Evolutionary conservation across 2,888 invertebrate genomes (phyloP).

Genomic region (Blastobasis lacticolella): DNA sequence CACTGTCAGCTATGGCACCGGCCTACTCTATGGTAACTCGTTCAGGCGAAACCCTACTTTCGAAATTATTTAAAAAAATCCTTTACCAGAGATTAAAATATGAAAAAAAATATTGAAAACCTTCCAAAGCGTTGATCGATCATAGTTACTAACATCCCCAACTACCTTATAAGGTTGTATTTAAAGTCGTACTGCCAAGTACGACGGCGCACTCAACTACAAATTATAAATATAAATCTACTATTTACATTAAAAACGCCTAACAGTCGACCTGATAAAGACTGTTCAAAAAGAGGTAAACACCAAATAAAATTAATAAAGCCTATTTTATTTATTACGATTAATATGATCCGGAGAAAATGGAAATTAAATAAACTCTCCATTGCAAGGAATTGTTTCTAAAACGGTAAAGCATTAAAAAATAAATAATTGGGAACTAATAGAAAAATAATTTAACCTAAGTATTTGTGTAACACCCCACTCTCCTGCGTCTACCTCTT

Average conservation of each 20-base stretch:
- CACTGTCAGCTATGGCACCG: slow-evolving; percentile 62
- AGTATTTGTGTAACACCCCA: no score
- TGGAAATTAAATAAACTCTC: not conserved
- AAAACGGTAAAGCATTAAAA: no score
- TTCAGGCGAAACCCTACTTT: slow-evolving; percentile 30
- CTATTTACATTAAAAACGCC: slow-evolving; percentile 53
- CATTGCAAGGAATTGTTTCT: no score
- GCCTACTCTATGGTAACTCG: slow-evolving; percentile 68
- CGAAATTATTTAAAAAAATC: slow-evolving; percentile 15
- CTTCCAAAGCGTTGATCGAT: slow-evolving; percentile 56
- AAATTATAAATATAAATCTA: slow-evolving; percentile 54
- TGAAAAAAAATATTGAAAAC: slow-evolving; percentile 17
- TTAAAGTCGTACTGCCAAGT: no score
- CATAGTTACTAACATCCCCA: slow-evolving; percentile 67
- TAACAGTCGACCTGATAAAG: slow-evolving; percentile 58
- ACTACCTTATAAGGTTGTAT: slow-evolving; percentile 31
- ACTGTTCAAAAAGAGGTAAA: slow-evolving; percentile 7
- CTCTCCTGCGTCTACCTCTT: not conserved
- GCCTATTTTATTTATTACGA: no score
- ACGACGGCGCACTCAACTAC: slow-evolving; percentile 27
- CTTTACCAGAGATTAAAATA: slow-evolving; percentile 20
- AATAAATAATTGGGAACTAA: no score
- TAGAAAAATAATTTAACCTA: no score
- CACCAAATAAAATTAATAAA: not conserved
- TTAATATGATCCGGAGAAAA: no score